phyloP scores from a whole-genome alignment of 2,113 vertebrate species.

The Cathartes aura region DNA sequence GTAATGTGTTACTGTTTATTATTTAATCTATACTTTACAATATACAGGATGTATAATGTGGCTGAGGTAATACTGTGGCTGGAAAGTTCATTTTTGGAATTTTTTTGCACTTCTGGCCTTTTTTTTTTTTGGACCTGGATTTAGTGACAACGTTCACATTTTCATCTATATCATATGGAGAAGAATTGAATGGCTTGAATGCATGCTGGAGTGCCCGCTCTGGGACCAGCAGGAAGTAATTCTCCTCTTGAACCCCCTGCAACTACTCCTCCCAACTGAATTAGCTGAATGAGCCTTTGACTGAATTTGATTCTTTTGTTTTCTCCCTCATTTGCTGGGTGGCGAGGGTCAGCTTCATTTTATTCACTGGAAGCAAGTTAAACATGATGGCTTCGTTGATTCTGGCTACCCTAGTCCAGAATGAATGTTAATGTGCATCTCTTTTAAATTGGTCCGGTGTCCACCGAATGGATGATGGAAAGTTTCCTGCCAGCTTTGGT shows the following conservation, averaged over 20 bases:
- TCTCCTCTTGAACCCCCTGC: not conserved
- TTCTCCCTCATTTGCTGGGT: not conserved
- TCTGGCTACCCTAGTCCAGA: not conserved
- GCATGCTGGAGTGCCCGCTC: too few relatives aligned
- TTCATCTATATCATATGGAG: not conserved
- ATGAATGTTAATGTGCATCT: rapidly evolving
- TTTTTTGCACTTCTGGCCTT: not conserved
- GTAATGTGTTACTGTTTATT: not conserved
- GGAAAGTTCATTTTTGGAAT: not conserved
- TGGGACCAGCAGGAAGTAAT: not conserved
- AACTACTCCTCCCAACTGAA: not conserved
- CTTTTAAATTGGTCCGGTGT: not conserved
- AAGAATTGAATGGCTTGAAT: not conserved
- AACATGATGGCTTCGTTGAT: not conserved
- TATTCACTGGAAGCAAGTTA: not conserved
- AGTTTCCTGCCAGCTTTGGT: not conserved
- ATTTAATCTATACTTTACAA: not conserved
- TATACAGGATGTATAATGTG: not conserved
- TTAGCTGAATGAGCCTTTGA: not conserved
- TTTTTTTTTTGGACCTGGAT: not conserved
- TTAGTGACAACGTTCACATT: not conserved
- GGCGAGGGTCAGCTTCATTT: not conserved
- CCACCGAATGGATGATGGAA: not conserved
- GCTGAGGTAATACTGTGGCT: not conserved
- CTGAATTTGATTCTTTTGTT: rapidly evolving